phyloP scores from a whole-genome alignment of 2,797 vertebrate species.

The Notamacropus eugenii region DNA sequence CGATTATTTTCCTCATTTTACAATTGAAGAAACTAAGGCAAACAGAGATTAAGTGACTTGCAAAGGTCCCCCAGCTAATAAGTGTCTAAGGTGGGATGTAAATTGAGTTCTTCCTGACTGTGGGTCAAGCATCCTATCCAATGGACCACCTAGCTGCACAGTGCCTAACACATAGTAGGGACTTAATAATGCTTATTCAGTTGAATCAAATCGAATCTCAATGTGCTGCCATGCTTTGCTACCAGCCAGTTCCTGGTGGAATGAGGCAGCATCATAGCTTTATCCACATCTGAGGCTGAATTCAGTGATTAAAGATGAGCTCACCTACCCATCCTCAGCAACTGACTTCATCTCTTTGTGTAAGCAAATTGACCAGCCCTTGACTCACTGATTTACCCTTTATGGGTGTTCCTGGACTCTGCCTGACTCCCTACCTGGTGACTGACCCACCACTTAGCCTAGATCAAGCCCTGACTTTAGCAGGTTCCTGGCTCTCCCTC shows the following conservation, averaged over 20 bases:
- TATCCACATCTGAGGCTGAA: not conserved
- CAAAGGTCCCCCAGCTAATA: not conserved
- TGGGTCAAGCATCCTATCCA: not conserved
- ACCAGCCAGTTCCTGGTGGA: not conserved
- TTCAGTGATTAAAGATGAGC: not conserved
- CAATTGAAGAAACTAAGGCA: not conserved
- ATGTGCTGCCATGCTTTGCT: not conserved
- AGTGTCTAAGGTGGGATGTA: not conserved
- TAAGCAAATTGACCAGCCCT: not conserved
- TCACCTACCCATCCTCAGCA: not conserved
- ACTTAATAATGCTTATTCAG: not conserved
- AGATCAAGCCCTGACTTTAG: not conserved
- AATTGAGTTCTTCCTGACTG: not conserved
- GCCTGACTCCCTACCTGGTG: not conserved
- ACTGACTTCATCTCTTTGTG: not conserved
- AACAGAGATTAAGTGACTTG: not conserved
- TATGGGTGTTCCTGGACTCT: not conserved
- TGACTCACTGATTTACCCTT: not conserved
- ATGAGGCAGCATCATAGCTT: not conserved
- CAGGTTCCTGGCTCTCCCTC: not conserved
- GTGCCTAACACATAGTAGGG: not conserved
- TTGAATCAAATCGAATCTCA: not conserved
- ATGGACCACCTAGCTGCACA: not conserved
- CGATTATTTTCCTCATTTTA: not conserved
- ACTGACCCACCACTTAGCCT: not conserved